Conservation (phyloP, 30 jellyfish, hydroid and myxozoan species). For the Rhopilema esculentum region DNA sequence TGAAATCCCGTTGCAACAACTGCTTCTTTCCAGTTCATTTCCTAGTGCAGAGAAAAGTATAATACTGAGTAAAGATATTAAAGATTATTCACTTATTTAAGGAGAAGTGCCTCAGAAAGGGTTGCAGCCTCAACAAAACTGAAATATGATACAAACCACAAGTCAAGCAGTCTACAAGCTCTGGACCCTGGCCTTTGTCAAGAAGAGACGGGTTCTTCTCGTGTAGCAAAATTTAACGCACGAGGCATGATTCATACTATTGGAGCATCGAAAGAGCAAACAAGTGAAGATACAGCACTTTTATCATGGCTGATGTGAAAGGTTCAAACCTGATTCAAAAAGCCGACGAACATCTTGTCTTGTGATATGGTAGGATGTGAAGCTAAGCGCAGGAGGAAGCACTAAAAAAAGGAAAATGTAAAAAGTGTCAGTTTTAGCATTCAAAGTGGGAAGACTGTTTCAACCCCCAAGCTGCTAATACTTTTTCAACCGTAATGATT, state of each 20-base stretch:
- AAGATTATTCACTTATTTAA: too few species aligned
- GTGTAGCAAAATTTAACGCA: too few species aligned
- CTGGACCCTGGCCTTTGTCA: too few species aligned
- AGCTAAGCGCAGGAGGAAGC: constrained; percentile 92
- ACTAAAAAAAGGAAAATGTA: constrained; percentile 45
- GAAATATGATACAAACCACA: too few species aligned
- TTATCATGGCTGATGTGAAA: neutral
- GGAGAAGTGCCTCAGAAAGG: too few species aligned
- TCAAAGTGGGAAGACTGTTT: neutral
- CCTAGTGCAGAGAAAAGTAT: constrained; percentile 45
- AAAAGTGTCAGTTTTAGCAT: neutral
- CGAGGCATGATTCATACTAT: too few species aligned
- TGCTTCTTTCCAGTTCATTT: constrained; percentile 95
- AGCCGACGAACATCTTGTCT: constrained; percentile 86
- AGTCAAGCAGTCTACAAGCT: too few species aligned
- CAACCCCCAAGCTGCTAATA: too few species aligned
- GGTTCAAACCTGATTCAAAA: constrained; percentile 83
- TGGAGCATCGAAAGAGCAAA: neutral
- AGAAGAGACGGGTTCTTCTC: too few species aligned
- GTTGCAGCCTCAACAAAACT: too few species aligned
- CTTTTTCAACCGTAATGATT: too few species aligned
- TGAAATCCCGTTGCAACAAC: constrained; percentile 88
- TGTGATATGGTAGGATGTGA: constrained; percentile 92
- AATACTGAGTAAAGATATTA: too few species aligned
- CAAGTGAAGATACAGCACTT: neutral